Conservation (phyloP, 37 sponge, comb jelly and placozoan species). For the Hexactinellida sp. region DNA sequence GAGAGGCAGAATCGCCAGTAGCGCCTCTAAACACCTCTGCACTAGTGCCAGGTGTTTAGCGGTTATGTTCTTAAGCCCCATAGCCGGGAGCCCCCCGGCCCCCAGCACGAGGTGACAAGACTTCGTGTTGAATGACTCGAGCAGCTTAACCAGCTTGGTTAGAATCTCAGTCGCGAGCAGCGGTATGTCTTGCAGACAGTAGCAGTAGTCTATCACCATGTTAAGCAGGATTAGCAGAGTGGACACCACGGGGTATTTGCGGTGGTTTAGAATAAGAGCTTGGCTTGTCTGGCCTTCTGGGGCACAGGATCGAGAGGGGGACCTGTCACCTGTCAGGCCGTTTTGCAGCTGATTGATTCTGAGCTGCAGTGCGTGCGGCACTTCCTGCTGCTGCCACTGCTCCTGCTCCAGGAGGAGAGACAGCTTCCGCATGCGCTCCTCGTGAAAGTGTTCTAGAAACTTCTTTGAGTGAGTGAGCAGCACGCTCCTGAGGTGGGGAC, state of each 20-base stretch:
- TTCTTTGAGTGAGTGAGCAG: slow-evolving; percentile 71
- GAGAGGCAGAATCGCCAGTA: slow-evolving; percentile 48
- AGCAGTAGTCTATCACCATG: slow-evolving; percentile 78
- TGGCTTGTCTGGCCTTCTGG: background rate
- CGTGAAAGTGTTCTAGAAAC: slow-evolving; percentile 79
- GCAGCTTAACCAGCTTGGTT: slow-evolving; percentile 55
- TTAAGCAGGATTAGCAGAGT: slow-evolving; percentile 64
- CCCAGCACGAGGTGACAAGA: slow-evolving; percentile 81
- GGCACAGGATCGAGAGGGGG: background rate
- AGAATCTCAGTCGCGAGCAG: slow-evolving; percentile 71
- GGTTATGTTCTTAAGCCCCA: slow-evolving; percentile 91
- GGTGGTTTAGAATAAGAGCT: background rate
- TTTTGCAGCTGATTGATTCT: slow-evolving; percentile 38
- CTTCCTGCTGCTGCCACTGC: slow-evolving; percentile 67
- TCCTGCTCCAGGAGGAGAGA: slow-evolving; percentile 61
- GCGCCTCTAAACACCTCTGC: slow-evolving; percentile 57
- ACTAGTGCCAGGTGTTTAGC: slow-evolving; percentile 78
- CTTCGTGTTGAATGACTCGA: slow-evolving; percentile 72
- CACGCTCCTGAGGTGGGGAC: slow-evolving; percentile 46
- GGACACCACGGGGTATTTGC: slow-evolving; percentile 3
- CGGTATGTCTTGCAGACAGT: slow-evolving; percentile 72
- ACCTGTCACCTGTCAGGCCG: slow-evolving; percentile 8
- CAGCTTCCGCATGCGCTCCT: slow-evolving; percentile 37
- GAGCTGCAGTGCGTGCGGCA: slow-evolving; percentile 65
- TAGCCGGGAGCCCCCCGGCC: slow-evolving; percentile 72